Evolutionary conservation across 2,113 vertebrate genomes (phyloP), one percentile per base, ranked within the genome.

Genomic region (Misgurnus anguillicaudatus): DNA sequence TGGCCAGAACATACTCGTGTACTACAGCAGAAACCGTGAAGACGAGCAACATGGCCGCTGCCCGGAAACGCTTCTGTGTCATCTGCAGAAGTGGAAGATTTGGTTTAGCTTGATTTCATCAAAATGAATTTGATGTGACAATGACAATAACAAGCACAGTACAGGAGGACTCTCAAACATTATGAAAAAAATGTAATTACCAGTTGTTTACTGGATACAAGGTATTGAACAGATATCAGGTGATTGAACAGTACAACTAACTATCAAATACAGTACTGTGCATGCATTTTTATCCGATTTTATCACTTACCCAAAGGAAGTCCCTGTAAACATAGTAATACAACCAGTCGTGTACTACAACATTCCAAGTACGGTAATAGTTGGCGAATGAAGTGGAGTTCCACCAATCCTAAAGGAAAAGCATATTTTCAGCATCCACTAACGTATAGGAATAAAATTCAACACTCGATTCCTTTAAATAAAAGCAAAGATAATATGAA

Each of bases 281-380:
- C 24, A 24, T 24, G 16, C 10, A 69, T 48, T 45, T 14, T 24
- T 0, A 16, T 14, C 70, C 9, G 7, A 73, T 6, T 7, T n/a
- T n/a, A n/a, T n/a, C n/a, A 16, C 89, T 90, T 89, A 96, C 96
- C 94, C 88, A 88, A 57, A 95, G 91, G 66, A 93, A 92, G 62
- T 97, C 95, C 75, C 92, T 92, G 86, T 97, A 97, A 5, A 92
- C 85, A 0, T 96, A 97, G 83, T 90, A 92, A 85, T 93, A 96
- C 14, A 97, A 86, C 95, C 95, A 97, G 83, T 97, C 96, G 0
- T 97, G 95, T 42, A 97, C 94, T 66, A 97, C 94, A 51, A 95
- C 88, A 1, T 96, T 97, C 96, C 95, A 97, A 0, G 93, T 96
- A 4, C 95, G 92, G 82, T 95, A 97, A 84, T 94, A 97, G 88